Evolutionary conservation across 2,888 invertebrate species (phyloP), one percentile per base, ranked within the genome.

Genomic region (Adelognathus sp.): DNA sequence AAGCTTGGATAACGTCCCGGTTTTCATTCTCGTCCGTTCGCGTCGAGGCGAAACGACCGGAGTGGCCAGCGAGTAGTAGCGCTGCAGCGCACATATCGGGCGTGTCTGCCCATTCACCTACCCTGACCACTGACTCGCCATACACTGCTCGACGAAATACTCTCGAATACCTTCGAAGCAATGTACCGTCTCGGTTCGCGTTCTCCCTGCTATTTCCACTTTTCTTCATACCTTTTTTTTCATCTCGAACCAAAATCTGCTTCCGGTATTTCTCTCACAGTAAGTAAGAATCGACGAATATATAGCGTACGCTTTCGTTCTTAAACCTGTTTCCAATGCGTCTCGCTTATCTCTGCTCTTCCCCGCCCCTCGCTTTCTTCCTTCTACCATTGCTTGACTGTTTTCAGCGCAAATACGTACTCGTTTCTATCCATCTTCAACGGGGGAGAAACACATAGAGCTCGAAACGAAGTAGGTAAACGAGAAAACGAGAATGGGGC

Each of bases 91-190:
- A 71, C 61, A 58, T 44, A 73, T 74, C 64, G 36, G 21, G 33
- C 58, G 21, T 33, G 79, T 61, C 75, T 67, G 79, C 75, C 79
- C 56, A 67, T 67, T 70, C 75, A 67, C 39, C 27, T 2, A 66
- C 71, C 63, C 67, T 33, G 18, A 72, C 71, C 56, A 75, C 75
- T 79, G 31, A 58, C 56, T 71, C n/a, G n/a, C 24, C 67, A 18
- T 9, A 46, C 69, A 16, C 46, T 31, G 21, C 61, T n/a, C 36
- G 64, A 70, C 81, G n/a, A 82, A 83, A 84, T 83, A 82, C 81
- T 75, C 24, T 18, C 70, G 72, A 82, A 76, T 73, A 75, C 81
- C 82, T 86, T 83, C 81, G 83, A 70, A 71, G 69, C 83, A 83
- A 86, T 85, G 84, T 85, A 83, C 75, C 82, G 67, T 67, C 72